These are phyloP conservation scores for Psophia crepitans DNA, from an alignment of 2,113 vertebrate genomes.

Conservation along the genomic window DNA sequence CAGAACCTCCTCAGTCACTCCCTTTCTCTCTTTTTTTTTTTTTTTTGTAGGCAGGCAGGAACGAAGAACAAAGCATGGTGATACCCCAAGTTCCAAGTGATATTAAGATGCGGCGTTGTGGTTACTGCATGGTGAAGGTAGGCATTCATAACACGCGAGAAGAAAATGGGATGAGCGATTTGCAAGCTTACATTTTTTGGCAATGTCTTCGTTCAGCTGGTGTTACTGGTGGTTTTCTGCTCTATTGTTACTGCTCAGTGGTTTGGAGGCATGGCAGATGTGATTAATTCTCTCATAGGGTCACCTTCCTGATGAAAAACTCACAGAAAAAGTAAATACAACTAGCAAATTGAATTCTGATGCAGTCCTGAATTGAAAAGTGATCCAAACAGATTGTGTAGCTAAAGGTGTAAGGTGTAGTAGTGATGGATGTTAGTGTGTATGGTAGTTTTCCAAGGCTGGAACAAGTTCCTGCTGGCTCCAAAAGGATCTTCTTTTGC, in stretches of 20 bases:
- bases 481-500: not conserved
- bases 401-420: not conserved
- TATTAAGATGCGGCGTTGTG: conserved; percentile 80
- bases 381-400: not conserved
- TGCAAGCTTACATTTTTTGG: not conserved
- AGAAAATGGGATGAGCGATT: not conserved
- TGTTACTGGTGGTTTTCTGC: not conserved
- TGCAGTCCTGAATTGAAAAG: not conserved
- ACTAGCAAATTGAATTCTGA: not conserved
- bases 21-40: not conserved
- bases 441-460: not conserved
- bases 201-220: not conserved
- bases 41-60: conserved; percentile 67
- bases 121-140: conserved; percentile 91
- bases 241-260: not conserved
- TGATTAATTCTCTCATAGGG: not conserved
- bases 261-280: not conserved
- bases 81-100: conserved; percentile 58
- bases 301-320: not conserved
- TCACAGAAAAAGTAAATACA: not conserved
- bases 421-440: not conserved
- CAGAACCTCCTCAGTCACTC: not conserved
- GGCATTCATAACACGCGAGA: not conserved
- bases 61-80: conserved; percentile 78
- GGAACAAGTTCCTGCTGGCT: not conserved